Percentiles rank a stretch among this genome's conserved stretches.
These are phyloP conservation scores for Venustoraphidia nigricollis DNA, from an alignment of 2,888 invertebrate genomes.

Conservation along the genomic window DNA sequence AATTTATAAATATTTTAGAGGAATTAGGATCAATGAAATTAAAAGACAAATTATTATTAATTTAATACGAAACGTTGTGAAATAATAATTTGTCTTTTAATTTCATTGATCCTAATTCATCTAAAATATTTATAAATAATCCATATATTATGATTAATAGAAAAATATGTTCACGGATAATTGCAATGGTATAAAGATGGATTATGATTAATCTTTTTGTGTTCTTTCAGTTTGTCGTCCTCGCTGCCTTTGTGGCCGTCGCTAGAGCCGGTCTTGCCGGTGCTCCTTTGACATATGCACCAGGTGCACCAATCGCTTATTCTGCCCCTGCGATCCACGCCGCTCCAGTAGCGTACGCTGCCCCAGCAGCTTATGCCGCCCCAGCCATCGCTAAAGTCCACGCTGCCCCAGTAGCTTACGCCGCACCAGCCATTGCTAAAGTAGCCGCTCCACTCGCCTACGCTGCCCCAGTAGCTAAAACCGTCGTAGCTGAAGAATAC, in stretches of 20 bases:
- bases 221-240: constrained; percentile 14
- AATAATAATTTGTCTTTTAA: no score
- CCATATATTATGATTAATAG: no score
- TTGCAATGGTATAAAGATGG: no score
- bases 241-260: constrained; percentile 16
- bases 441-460: constrained; percentile 19
- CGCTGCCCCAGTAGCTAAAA: constrained; percentile 15
- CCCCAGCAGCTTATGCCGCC: not conserved
- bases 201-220: not conserved
- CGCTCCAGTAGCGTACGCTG: not conserved
- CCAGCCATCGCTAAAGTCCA: constrained; percentile 9
- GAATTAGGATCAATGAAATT: no score
- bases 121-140: no score
- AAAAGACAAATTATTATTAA: no score
- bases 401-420: constrained; percentile 19
- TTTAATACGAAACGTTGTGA: no score
- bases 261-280: constrained; percentile 13
- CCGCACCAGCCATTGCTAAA: constrained; percentile 15
- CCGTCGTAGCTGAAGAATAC: constrained; percentile 19
- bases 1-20: no score
- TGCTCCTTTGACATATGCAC: not conserved
- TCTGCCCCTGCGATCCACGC: not conserved
- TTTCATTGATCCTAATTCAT: no score
- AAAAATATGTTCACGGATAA: no score
- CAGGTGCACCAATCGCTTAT: not conserved